Base-by-base conservation (phyloP, 2,113 vertebrate genomes). In the Microtus montanus region DNA sequence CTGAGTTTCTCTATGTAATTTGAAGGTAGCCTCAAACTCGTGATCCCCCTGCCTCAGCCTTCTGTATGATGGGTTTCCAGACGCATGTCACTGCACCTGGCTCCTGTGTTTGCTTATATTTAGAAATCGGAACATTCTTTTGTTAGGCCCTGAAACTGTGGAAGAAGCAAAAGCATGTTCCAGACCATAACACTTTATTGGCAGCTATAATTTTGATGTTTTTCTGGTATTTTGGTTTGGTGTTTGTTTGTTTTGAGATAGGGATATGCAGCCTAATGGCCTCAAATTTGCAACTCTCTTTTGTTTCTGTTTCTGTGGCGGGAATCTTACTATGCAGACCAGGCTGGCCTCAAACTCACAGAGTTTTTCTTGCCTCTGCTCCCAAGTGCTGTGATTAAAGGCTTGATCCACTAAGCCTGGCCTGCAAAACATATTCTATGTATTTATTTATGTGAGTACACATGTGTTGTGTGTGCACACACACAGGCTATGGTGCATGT, bases 91-190 rank as follows among this genome's bases (percentile, higher is more conserved):
- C 30, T 12, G 24, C 3, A n/a, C 54, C 28, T 64, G 41, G 54
- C 10, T 47, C 2, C 28, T 8, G 7, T 14, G 19, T 63, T 78
- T 41, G 64, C 49, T 52, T 90, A 61, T n/a, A 90, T 63, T 93
- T 70, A 86, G 30, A 68, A 87, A 93, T 44, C 54, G 61, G 79
- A 79, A 78, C 19, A 54, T 26, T 75, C 58, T 94, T 75, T 41
- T 87, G 20, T 63, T 77, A 12, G 86, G 82, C 73, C 95, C 97
- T 87, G 41, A 89, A 88, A 41, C 30, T 95, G 44, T 86, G 52
- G 92, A 87, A 87, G 71, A 28, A 87, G 30, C 20, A 44, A 94
- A 61, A 93, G 49, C 87, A 77, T 77, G 22, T 94, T 70, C 78
- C 68, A 35, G 52, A 89, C 68, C 41, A 41, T 83, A 41, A 63